Base-by-base conservation (phyloP, 2,113 vertebrate species). In the Microcebus lehilahytsara region DNA sequence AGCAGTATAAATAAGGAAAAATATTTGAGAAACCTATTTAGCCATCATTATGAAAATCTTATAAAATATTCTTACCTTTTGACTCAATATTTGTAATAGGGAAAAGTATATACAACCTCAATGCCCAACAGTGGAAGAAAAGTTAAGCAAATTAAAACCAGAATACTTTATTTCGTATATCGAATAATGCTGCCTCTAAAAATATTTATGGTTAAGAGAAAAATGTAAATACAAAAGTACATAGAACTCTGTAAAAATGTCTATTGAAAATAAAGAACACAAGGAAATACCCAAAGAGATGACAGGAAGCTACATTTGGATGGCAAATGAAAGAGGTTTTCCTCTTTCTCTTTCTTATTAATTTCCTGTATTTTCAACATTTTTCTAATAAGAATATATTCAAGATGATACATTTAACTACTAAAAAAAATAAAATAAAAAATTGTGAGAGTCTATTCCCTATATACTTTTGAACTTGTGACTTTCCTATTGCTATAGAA, bases 41-140 rank as follows among this genome's bases (percentile, higher is more conserved):
- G 14, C 60, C 49, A 83, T 19, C 49, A 11, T 30, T 49, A 89
- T 17, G 9, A 74, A 74, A 71, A 84, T 81, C 25, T 69, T 92
- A 62, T n/a, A 75, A 92, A 92, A 56, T 67, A 84, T 53, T 58
- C 64, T 95, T 46, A 74, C 16, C 62, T 85, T 92, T 56, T 89
- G 37, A 80, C 17, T 90, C 22, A 34, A 53, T 51, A 64, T 95
- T 79, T 85, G 6, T 64, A 93, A 92, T 20, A 72, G 25, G 25
- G 0, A 56, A 89, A 95, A 64, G 34, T 62, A 4, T 16, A 58
- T 12, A 71, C 4, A 88, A 85, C 16, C 84, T 67, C 64, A 75
- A 74, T 27, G 46, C 11, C n/a, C 37, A 88, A 94, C 12, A 40
- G 23, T 1, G 81, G 30, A 64, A 77, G 37, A 19, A 42, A 77